phyloP scores from a whole-genome alignment of 2,888 invertebrate species.

The Drosophila merina region DNA sequence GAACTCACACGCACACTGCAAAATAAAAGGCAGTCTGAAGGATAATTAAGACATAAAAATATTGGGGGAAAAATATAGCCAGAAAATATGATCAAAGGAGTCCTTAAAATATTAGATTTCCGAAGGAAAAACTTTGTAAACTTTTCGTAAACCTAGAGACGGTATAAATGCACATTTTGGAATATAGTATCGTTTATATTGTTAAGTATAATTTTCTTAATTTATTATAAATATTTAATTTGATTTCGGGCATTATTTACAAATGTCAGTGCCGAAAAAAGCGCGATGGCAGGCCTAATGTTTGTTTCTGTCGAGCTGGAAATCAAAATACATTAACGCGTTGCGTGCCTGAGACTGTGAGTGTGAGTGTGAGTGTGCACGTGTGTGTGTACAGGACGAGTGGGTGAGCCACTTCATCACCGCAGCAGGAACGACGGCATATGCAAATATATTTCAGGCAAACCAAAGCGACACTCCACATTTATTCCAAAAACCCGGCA shows the following conservation, averaged over 20 bases:
- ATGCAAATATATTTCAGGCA: conserved; percentile 71
- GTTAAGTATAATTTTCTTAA: background rate
- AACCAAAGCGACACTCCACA: conserved; percentile 69
- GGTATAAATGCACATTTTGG: no score
- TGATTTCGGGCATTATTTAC: background rate
- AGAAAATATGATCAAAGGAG: background rate
- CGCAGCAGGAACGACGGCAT: conserved; percentile 52
- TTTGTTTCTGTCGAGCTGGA: conserved; percentile 57
- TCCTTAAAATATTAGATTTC: no score
- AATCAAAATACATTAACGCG: conserved; percentile 78
- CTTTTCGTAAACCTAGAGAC: no score
- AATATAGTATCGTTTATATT: background rate
- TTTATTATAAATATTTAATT: background rate
- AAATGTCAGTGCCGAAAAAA: conserved; percentile 18
- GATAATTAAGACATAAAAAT: background rate
- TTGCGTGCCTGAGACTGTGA: conserved; percentile 60
- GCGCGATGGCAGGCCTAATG: conserved; percentile 24
- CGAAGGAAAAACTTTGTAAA: no score
- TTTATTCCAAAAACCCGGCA: conserved; percentile 51
- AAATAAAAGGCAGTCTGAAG: background rate
- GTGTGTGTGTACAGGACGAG: conserved; percentile 44
- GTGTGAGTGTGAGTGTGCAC: conserved; percentile 13
- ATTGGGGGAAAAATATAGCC: background rate
- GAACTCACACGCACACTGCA: conserved; percentile 48
- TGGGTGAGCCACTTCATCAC: conserved; percentile 51